Base-by-base conservation (phyloP, 2,113 vertebrate species). In the Percina caprodes region DNA sequence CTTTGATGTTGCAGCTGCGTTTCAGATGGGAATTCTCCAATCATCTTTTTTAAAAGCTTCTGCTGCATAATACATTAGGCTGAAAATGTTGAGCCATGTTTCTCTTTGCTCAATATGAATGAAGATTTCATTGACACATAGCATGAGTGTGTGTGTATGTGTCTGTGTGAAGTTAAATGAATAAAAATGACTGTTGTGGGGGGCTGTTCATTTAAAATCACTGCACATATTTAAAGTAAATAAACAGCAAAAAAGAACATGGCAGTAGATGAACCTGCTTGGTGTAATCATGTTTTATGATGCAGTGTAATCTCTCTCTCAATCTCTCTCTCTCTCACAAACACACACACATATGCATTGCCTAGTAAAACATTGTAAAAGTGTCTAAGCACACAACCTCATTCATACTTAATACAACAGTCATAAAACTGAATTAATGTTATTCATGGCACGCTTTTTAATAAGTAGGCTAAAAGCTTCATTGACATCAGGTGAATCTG, bases 1-100 rank as follows among this genome's bases (percentile, higher is more conserved):
- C 91, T 91, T 91, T 91, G 93, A 92, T 91, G 91, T 86, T 89
- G 88, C 87, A 86, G 87, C 88, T 87, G 85, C 63, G 62, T 89
- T 90, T 91, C 91, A 90, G 83, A 76, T 42, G 89, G 87, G 91
- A 84, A 85, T 90, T 93, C 91, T 86, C 87, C 85, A 90, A 86
- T 87, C 86, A 89, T 90, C 85, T 86, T 89, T 82, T 89, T 89
- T 88, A 90, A 92, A 89, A 90, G 79, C 82, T 30, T n/a, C 74
- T 85, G 49, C 75, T 92, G 89, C 91, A 93, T 91, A 86, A 92
- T 88, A 85, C 75, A 93, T 91, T 60, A 89, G 86, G 69, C 79
- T 85, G 75, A 88, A 91, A 89, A 91, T 85, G 90, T 89, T 87
- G 73, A 89, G 84, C 80, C 69, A 82, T 88, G 83, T 82, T 90